Percentiles rank a stretch among this genome's conserved stretches.
These are phyloP conservation scores for Gymnodraco acuticeps DNA, from an alignment of 2,797 vertebrate genomes.

Conservation along the genomic window DNA sequence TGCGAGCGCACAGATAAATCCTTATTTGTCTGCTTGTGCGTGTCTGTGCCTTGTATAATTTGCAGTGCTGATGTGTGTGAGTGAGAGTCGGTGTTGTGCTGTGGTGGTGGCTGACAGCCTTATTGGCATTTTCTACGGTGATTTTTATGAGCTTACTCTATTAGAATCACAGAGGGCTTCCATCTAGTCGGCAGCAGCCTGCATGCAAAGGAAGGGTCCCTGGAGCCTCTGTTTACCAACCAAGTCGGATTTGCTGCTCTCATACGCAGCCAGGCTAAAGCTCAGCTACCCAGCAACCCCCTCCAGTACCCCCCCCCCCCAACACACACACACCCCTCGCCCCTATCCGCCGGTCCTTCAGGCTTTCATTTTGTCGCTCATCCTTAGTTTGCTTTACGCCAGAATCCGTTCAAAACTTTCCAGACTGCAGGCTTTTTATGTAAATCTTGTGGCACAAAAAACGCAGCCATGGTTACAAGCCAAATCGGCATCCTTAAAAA, in stretches of 20 bases:
- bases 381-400: constrained; percentile 82
- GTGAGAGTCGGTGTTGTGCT: constrained; percentile 44
- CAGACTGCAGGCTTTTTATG: constrained; percentile 85
- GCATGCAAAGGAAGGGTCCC: constrained; percentile 84
- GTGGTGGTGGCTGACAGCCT: constrained; percentile 68
- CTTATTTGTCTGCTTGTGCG: constrained; percentile 54
- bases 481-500: constrained; percentile 77
- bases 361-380: constrained; percentile 85
- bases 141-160: constrained; percentile 84
- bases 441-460: constrained; percentile 82
- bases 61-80: constrained; percentile 51
- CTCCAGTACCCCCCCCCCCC: constrained; percentile 50
- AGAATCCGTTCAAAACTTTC: constrained; percentile 85
- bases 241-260: constrained; percentile 87
- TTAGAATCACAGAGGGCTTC: constrained; percentile 83
- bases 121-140: constrained; percentile 83
- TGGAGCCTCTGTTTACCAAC: constrained; percentile 88
- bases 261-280: constrained; percentile 82
- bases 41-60: constrained; percentile 52
- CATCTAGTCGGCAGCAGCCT: constrained; percentile 76
- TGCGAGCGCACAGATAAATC: constrained; percentile 48
- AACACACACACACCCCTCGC: constrained; percentile 41
- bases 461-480: constrained; percentile 78
- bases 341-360: constrained; percentile 68
- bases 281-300: constrained; percentile 82